These are phyloP conservation scores for Chelidonichthys spinosus DNA, from an alignment of 2,797 vertebrate genomes.

Conservation along the genomic window DNA sequence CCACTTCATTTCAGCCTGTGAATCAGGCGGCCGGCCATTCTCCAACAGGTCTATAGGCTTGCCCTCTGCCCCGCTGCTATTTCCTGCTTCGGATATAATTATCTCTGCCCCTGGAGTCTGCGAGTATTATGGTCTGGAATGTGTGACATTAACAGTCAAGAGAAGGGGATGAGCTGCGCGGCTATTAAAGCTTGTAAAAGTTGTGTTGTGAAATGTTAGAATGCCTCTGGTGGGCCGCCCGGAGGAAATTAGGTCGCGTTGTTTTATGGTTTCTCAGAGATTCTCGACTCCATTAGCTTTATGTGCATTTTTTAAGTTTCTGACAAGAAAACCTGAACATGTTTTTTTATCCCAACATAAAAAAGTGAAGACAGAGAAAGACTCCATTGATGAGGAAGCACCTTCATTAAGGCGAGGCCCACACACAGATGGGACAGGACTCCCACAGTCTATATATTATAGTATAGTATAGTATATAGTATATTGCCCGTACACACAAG, in stretches of 20 bases:
- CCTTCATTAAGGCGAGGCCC: too few relatives aligned
- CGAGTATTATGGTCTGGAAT: constrained; percentile 75
- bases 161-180: constrained; percentile 34
- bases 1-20: constrained; percentile 44
- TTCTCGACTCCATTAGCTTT: neutral
- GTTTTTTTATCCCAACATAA: neutral
- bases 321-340: neutral
- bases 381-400: too few relatives aligned
- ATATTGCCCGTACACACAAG: too few relatives aligned
- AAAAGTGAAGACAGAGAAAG: too few relatives aligned
- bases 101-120: constrained; percentile 74
- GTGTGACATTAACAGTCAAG: constrained; percentile 68
- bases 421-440: too few relatives aligned
- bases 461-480: too few relatives aligned
- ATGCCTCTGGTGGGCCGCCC: neutral
- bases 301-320: neutral
- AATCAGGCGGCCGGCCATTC: constrained; percentile 57
- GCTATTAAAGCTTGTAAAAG: constrained; percentile 24
- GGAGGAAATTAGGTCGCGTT: neutral
- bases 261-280: neutral
- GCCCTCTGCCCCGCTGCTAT: constrained; percentile 73
- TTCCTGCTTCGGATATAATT: constrained; percentile 82
- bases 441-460: too few relatives aligned
- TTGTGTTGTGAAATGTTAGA: neutral
- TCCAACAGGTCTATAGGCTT: constrained; percentile 60